These are phyloP conservation scores for Neodiprion fabricii DNA, from an alignment of 1,140 invertebrate species.

Conservation along the genomic window DNA sequence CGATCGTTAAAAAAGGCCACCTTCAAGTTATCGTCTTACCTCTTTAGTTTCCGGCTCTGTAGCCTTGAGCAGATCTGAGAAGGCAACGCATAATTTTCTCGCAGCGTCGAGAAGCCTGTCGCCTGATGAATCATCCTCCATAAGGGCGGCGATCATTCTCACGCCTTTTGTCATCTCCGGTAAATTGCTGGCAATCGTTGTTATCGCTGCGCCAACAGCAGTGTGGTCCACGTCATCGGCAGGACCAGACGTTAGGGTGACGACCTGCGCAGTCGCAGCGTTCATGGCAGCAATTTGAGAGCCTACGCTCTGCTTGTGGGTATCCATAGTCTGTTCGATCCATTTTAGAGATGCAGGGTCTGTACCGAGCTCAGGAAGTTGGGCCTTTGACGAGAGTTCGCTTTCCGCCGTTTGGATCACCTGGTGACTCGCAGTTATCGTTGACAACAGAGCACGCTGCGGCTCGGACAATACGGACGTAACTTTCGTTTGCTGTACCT, in stretches of 20 bases:
- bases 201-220: constrained; percentile 96
- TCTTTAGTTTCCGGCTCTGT: constrained; percentile 94
- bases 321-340: constrained; percentile 93
- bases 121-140: constrained; percentile 83
- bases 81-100: constrained; percentile 88
- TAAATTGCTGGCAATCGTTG: constrained; percentile 94
- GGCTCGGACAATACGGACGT: constrained; percentile 86
- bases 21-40: constrained; percentile 54
- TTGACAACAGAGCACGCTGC: constrained; percentile 89
- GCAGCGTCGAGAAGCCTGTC: constrained; percentile 92
- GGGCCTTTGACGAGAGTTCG: constrained; percentile 75
- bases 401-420: constrained; percentile 87
- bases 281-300: constrained; percentile 99
- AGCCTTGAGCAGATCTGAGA: constrained; percentile 92
- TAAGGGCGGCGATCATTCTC: constrained; percentile 92
- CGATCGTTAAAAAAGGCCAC: constrained; percentile 8
- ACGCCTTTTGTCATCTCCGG: constrained; percentile 97
- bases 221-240: constrained; percentile 89
- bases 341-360: constrained; percentile 89
- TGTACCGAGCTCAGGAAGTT: constrained; percentile 82
- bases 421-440: constrained; percentile 86
- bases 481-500: constrained; percentile 87
- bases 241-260: constrained; percentile 89
- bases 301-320: constrained; percentile 94
- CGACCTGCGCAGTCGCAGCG: constrained; percentile 96